phyloP scores from a whole-genome alignment of 2,113 vertebrate species.

The Clarias macrocephalus region DNA sequence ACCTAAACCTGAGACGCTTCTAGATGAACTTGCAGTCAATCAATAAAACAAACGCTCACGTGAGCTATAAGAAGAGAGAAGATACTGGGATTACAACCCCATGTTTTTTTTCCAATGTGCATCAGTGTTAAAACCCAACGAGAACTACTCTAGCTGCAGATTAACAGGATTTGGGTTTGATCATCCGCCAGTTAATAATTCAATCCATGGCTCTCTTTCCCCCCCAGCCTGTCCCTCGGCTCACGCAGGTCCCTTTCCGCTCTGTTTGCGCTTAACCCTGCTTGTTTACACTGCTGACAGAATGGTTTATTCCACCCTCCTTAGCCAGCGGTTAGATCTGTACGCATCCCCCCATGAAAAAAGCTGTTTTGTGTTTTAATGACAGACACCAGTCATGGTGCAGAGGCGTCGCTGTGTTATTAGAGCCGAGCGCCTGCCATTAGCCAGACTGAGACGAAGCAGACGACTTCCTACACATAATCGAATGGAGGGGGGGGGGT shows the following conservation, averaged over 20 bases:
- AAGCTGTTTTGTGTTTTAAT: constrained; percentile 43
- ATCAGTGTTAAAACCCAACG: neutral
- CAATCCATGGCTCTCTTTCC: neutral
- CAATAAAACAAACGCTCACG: neutral
- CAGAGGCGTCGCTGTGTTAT: constrained; percentile 48
- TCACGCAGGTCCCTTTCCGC: constrained; percentile 1
- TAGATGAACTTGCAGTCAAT: neutral
- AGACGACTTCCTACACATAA: constrained; percentile 56
- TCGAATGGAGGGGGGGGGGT: neutral
- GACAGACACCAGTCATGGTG: constrained; percentile 50
- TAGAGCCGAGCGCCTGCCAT: constrained; percentile 57
- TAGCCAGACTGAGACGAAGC: constrained; percentile 60
- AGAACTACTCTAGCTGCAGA: neutral
- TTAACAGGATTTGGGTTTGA: neutral
- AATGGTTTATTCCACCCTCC: constrained; percentile 48
- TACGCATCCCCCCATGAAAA: constrained; percentile 19
- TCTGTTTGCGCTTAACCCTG: constrained; percentile 1
- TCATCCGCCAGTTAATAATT: constrained; percentile 9
- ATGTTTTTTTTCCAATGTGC: neutral
- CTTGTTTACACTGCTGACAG: constrained; percentile 49
- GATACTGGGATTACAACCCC: neutral
- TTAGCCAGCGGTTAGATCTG: constrained; percentile 38
- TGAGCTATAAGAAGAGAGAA: too few species aligned
- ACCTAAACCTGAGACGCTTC: neutral
- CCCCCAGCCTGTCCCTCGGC: neutral